phyloP scores from a whole-genome alignment of 2,888 invertebrate species.

The Linyphia triangularis region DNA sequence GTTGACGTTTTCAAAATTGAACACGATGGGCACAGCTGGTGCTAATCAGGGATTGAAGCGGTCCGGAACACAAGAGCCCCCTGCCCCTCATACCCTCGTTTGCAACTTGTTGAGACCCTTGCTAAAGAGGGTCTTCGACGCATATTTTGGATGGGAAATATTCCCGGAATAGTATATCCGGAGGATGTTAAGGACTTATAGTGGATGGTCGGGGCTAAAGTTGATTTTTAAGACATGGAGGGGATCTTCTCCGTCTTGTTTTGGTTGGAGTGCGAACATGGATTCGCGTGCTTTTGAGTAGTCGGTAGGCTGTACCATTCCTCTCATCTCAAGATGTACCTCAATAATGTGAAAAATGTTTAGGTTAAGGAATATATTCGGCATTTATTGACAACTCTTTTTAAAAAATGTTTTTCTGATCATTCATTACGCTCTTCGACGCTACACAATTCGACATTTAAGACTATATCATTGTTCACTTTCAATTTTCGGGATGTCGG shows the following conservation, averaged over 20 bases:
- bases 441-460: too few relatives aligned
- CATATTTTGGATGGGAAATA: conserved; percentile 12
- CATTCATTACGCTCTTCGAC: too few relatives aligned
- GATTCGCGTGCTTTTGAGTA: too few relatives aligned
- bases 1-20: conserved; percentile 31
- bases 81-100: neutral
- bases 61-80: conserved; percentile 19
- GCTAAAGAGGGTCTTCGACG: conserved; percentile 16
- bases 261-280: neutral
- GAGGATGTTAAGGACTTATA: conserved; percentile 1
- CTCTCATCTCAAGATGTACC: too few relatives aligned
- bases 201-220: neutral
- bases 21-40: conserved; percentile 61
- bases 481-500: too few relatives aligned
- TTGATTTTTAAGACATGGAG: neutral
- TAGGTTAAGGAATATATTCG: too few relatives aligned
- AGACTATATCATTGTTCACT: too few relatives aligned
- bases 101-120: conserved; percentile 46
- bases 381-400: too few relatives aligned
- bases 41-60: conserved; percentile 59
- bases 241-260: neutral
- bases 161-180: conserved; percentile 27
- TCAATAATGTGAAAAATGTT: too few relatives aligned
- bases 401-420: too few relatives aligned
- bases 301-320: too few relatives aligned